phyloP scores from a whole-genome alignment of 2,888 invertebrate species.

The Harpalus rufipes region DNA sequence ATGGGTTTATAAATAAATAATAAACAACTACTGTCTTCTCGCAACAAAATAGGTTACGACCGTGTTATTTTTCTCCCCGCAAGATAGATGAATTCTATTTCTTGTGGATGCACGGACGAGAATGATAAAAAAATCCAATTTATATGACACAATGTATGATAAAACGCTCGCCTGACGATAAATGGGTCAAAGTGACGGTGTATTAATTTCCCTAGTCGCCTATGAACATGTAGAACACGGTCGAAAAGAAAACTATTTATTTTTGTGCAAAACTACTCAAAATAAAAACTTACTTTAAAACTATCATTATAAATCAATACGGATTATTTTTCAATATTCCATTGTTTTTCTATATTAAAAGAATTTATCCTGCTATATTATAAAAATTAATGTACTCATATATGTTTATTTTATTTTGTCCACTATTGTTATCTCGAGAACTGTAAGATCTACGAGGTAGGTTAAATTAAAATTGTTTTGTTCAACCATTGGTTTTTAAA shows the following conservation, averaged over 20 bases:
- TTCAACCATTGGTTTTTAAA: too few species aligned
- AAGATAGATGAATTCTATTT: conserved; percentile 40
- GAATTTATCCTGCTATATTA: too few species aligned
- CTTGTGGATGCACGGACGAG: conserved; percentile 31
- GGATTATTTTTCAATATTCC: too few species aligned
- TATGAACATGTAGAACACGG: background rate
- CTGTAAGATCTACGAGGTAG: too few species aligned
- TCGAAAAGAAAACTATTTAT: background rate
- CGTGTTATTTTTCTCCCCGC: conserved; percentile 24
- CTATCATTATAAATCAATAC: too few species aligned
- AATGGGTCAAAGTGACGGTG: conserved; percentile 34
- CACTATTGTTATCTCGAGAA: too few species aligned
- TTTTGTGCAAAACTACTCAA: background rate
- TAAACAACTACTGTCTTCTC: background rate
- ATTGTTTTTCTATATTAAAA: too few species aligned
- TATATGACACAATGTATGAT: conserved; percentile 51
- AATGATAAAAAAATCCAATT: conserved; percentile 50
- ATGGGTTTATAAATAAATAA: background rate
- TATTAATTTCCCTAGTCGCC: conserved; percentile 27
- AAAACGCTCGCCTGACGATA: conserved; percentile 7
- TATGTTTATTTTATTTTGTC: too few species aligned
- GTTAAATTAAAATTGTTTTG: too few species aligned
- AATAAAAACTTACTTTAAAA: too few species aligned
- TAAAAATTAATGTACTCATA: too few species aligned
- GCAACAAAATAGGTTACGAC: conserved; percentile 3